Evolutionary conservation across 2,113 vertebrate species (phyloP).

Genomic region (Charina bottae): DNA sequence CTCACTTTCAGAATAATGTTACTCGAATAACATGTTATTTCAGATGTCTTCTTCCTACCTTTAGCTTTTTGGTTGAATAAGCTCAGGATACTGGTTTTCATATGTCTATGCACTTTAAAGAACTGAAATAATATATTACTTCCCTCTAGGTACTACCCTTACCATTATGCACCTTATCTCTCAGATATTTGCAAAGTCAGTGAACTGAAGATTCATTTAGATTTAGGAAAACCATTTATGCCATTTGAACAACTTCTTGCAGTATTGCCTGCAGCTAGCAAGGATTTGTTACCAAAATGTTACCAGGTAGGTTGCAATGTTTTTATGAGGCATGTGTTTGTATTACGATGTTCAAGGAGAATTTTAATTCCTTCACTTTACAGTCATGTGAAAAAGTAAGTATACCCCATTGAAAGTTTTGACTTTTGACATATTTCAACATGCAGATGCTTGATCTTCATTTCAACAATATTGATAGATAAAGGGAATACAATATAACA

Average conservation of each 20-base stretch:
- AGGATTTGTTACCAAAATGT: slow-evolving; percentile 86
- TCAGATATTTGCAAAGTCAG: slow-evolving; percentile 91
- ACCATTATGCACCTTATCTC: slow-evolving; percentile 96
- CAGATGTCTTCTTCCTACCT: not conserved
- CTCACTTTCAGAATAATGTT: not conserved
- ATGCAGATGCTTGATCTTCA: not conserved
- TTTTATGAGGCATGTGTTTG: slow-evolving; percentile 21
- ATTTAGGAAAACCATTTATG: slow-evolving; percentile 92
- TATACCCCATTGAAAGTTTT: not conserved
- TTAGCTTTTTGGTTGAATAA: not conserved
- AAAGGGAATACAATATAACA: no score
- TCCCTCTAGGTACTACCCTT: slow-evolving; percentile 89
- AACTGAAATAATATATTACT: slow-evolving; percentile 27
- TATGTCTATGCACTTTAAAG: not conserved
- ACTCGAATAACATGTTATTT: not conserved
- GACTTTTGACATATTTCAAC: not conserved
- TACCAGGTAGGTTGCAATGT: slow-evolving; percentile 83
- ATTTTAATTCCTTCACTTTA: not conserved
- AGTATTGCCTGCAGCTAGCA: slow-evolving; percentile 95
- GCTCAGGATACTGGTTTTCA: not conserved
- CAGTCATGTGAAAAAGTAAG: not conserved
- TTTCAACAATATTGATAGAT: not conserved
- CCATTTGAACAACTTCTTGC: slow-evolving; percentile 96
- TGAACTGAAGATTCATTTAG: slow-evolving; percentile 84
- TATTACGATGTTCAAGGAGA: not conserved